Evolutionary conservation across 2,888 invertebrate species (phyloP).

Genomic region (Epistrophe eligans): DNA sequence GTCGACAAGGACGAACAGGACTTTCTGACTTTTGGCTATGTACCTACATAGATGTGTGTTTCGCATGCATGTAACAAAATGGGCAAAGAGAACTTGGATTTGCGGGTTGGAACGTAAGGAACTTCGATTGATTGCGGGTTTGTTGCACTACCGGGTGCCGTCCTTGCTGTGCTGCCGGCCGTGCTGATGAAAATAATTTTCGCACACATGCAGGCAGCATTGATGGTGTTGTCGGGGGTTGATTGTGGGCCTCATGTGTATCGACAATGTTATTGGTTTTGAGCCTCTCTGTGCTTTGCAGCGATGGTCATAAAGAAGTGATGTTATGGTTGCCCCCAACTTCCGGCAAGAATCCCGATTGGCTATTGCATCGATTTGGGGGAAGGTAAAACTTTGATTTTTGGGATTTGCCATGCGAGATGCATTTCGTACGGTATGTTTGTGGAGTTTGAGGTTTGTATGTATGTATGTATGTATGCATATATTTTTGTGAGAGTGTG

Average conservation of each 20-base stretch:
- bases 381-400: slow-evolving; percentile 69
- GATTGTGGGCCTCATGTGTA: slow-evolving; percentile 60
- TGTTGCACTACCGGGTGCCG: slow-evolving; percentile 50
- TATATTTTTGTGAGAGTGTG: slow-evolving; percentile 4
- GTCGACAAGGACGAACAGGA: slow-evolving; percentile 62
- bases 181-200: slow-evolving; percentile 59
- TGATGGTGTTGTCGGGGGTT: slow-evolving; percentile 4
- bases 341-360: slow-evolving; percentile 64
- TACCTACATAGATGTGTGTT: slow-evolving; percentile 34
- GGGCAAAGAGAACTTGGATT: not conserved
- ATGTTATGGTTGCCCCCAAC: slow-evolving; percentile 58
- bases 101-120: not conserved
- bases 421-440: slow-evolving; percentile 25
- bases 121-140: slow-evolving; percentile 73
- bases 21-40: slow-evolving; percentile 72
- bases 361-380: slow-evolving; percentile 70
- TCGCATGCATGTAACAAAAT: slow-evolving; percentile 66
- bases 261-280: slow-evolving; percentile 73
- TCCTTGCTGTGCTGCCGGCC: slow-evolving; percentile 25
- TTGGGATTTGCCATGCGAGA: slow-evolving; percentile 57
- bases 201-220: slow-evolving; percentile 60
- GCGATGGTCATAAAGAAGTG: slow-evolving; percentile 42
- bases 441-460: slow-evolving; percentile 15
- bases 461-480: too few species aligned
- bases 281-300: slow-evolving; percentile 63